These are phyloP conservation scores for Papio anubis DNA, from an alignment of 2,113 vertebrate genomes.

Conservation along the genomic window DNA sequence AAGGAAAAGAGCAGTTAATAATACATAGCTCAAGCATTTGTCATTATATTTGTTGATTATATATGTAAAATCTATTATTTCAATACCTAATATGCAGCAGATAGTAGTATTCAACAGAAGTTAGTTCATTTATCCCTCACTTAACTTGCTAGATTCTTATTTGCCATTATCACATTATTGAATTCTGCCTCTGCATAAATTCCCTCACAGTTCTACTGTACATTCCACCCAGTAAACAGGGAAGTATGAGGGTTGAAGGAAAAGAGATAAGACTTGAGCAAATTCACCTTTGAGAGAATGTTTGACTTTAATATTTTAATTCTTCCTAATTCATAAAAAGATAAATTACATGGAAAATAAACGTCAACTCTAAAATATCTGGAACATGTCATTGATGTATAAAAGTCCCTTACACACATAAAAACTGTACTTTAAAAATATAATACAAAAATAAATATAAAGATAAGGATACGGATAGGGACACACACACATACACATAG, in stretches of 20 bases:
- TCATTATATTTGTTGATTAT: not conserved
- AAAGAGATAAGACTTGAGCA: not conserved
- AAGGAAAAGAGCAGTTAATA: not conserved
- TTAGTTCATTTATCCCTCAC: not conserved
- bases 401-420: not conserved
- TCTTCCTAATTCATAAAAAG: not conserved
- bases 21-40: not conserved
- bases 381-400: not conserved
- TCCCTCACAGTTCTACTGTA: not conserved
- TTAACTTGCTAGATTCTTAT: no score
- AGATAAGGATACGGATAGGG: not conserved
- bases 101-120: not conserved
- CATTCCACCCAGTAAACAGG: not conserved
- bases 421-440: not conserved
- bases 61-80: not conserved
- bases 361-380: not conserved
- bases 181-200: no score
- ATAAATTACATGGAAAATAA: not conserved
- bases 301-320: not conserved
- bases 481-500: rapidly evolving
- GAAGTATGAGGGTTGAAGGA: not conserved
- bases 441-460: not conserved
- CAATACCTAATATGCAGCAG: not conserved
- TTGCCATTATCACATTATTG: not conserved
- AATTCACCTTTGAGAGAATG: not conserved